Base-by-base conservation (phyloP, 1,140 invertebrate species). In the Phthorimaea operculella region DNA sequence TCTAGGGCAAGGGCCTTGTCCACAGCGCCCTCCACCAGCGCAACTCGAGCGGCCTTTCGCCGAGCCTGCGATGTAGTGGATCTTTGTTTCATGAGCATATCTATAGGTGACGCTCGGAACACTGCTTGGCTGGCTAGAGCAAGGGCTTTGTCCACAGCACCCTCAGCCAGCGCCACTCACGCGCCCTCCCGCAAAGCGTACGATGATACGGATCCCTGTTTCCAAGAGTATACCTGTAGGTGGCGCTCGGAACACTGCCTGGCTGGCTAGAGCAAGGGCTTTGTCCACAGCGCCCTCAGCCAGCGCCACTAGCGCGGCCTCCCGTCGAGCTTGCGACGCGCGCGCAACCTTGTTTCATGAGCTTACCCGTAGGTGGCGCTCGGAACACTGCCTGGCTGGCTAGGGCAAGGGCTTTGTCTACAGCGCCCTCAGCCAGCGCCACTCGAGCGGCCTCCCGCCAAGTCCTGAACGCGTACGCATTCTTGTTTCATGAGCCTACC, bases 241-340 rank as follows among this genome's bases (percentile, higher is more conserved):
- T 9, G 91, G 90, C 10, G 91, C 89, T 59, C 90, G 83, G 28
- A 92, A 79, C 1, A 92, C 87, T 4, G 89, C 88, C 66, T 92
- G 88, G 68, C 88, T 90, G 36, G 87, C 87, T 0, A 90, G 70
- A 83, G n/a, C n/a, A n/a, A n/a, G n/a, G n/a, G n/a, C n/a, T n/a
- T n/a, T n/a, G n/a, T n/a, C n/a, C n/a, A n/a, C 68, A 44, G 90
- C 74, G 0, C 78, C 86, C 7, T 84, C 74, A 51, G 86, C 66
- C 7, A 87, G 65, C 4, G 75, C 71, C 17, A 73, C 50, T 36
- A 88, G 79, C 1, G 86, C 89, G 18, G 87, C 87, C 14, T 81
- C 52, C n/a, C 88, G 70, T 10, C 77, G 74, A 7, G 77, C 74
- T 14, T 72, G 67, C 0, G 89, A 87, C 4, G 88, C 63, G 14